These are phyloP conservation scores for Dexiosoma caninum DNA, from an alignment of 2,888 invertebrate genomes.

Conservation along the genomic window DNA sequence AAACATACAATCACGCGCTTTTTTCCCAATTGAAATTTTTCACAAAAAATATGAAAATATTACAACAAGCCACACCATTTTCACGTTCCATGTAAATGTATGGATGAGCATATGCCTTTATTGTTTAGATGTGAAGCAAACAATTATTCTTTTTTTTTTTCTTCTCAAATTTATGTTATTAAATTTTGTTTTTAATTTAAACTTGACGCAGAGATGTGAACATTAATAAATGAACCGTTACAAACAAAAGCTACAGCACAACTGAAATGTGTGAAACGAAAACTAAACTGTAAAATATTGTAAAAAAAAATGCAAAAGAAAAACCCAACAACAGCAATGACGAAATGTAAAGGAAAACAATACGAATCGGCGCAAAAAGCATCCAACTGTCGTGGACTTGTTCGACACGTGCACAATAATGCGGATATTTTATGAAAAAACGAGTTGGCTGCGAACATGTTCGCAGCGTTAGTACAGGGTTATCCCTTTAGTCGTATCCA, in stretches of 20 bases:
- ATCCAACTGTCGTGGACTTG: conserved; percentile 21
- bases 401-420: conserved; percentile 60
- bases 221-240: conserved; percentile 58
- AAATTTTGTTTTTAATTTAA: background rate
- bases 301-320: background rate
- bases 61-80: background rate
- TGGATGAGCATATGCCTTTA: background rate
- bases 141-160: background rate
- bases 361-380: conserved; percentile 5
- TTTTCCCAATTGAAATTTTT: conserved; percentile 1
- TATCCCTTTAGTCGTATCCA: too few relatives aligned
- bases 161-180: background rate
- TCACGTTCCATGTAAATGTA: background rate
- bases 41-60: background rate
- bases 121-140: background rate
- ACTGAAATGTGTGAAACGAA: conserved; percentile 44
- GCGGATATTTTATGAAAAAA: conserved; percentile 35
- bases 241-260: conserved; percentile 60
- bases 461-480: background rate
- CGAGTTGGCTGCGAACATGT: conserved; percentile 42
- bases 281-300: conserved; percentile 35
- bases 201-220: conserved; percentile 13
- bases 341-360: conserved; percentile 22
- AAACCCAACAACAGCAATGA: conserved; percentile 35
- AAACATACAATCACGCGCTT: conserved; percentile 10